Conservation (phyloP, 2,888 invertebrate genomes). For the Tenthredo amoena region DNA sequence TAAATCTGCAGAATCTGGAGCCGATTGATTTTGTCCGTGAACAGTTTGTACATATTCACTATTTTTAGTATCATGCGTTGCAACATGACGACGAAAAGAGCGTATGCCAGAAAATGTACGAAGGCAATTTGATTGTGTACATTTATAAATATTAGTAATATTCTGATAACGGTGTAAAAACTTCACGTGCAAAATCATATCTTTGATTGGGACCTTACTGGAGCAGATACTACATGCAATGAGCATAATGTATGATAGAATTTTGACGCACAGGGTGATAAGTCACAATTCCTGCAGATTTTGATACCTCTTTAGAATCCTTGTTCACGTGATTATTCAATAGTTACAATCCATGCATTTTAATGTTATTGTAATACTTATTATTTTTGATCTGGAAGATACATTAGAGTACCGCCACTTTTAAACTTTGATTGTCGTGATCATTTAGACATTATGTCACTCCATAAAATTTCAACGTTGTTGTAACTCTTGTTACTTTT, state of each 20-base stretch:
- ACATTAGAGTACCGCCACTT: not conserved
- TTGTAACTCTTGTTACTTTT: not conserved
- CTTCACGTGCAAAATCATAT: constrained; percentile 3
- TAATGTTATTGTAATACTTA: not conserved
- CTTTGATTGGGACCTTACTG: not conserved
- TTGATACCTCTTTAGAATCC: not conserved
- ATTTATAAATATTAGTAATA: not conserved
- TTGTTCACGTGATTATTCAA: not conserved
- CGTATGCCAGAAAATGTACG: constrained; percentile 1
- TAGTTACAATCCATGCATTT: not conserved
- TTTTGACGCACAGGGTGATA: not conserved
- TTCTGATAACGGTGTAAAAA: constrained; percentile 4
- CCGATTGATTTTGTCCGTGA: not conserved
- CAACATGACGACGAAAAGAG: constrained; percentile 4
- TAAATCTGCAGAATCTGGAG: not conserved
- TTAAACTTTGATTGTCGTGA: not conserved
- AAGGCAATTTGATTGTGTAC: not conserved
- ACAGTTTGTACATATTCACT: not conserved
- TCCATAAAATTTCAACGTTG: constrained; percentile 3
- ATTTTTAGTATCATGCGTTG: not conserved
- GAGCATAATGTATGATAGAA: not conserved
- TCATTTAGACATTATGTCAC: not conserved
- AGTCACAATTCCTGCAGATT: constrained; percentile 1
- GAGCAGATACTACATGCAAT: not conserved
- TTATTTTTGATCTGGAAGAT: not conserved